phyloP scores from a whole-genome alignment of 2,113 vertebrate species.

The Uria lomvia region DNA sequence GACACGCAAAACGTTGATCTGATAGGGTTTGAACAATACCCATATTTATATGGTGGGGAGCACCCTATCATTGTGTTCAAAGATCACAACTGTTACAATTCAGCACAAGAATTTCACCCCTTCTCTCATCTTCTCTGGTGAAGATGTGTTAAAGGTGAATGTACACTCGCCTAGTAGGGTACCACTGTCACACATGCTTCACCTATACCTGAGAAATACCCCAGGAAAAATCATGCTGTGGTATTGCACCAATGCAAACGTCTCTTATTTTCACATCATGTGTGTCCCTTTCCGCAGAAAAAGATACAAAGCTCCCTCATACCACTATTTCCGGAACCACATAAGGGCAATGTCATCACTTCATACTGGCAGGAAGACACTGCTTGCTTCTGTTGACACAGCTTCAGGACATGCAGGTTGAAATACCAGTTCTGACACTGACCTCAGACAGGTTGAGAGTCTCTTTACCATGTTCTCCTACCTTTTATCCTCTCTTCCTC shows the following conservation, averaged over 20 bases:
- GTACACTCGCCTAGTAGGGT: background rate
- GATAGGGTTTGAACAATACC: background rate
- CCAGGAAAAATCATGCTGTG: background rate
- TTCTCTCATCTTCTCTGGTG: background rate
- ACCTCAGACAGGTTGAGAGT: background rate
- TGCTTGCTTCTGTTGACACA: background rate
- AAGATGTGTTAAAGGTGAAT: background rate
- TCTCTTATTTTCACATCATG: background rate
- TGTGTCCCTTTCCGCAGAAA: accelerated
- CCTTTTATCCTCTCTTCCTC: background rate
- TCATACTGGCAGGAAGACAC: background rate
- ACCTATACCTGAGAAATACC: background rate
- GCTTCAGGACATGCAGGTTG: background rate
- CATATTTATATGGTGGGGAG: background rate
- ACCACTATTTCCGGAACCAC: background rate
- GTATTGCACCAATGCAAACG: accelerated
- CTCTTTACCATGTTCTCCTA: background rate
- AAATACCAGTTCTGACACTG: background rate
- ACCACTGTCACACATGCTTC: background rate
- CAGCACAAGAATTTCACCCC: background rate
- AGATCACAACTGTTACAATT: background rate
- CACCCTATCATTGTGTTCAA: accelerated
- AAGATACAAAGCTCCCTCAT: background rate
- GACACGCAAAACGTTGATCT: background rate
- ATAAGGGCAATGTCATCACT: background rate